Percentiles rank a stretch among this genome's conserved stretches.
phyloP scores from a whole-genome alignment of 2,888 invertebrate genomes.

The Diogma glabrata region DNA sequence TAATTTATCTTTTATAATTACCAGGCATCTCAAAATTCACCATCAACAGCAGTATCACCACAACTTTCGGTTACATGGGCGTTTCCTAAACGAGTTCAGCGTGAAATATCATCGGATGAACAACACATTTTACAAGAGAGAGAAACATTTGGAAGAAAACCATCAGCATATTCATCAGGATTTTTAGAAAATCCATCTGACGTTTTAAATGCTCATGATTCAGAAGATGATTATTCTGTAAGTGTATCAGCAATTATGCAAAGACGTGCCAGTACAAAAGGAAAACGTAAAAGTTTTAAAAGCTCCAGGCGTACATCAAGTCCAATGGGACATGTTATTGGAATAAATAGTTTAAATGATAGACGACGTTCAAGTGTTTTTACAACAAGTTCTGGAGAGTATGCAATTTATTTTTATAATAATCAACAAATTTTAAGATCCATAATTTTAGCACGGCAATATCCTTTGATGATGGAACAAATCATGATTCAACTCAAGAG shows the following conservation, averaged over 20 bases:
- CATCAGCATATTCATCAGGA: background rate
- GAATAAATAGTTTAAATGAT: constrained; percentile 26
- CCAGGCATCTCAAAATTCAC: background rate
- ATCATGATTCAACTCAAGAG: constrained; percentile 59
- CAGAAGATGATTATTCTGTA: constrained; percentile 78
- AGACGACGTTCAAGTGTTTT: constrained; percentile 60
- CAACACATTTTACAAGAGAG: background rate
- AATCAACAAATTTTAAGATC: too few relatives aligned
- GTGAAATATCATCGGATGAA: too few relatives aligned
- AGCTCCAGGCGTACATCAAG: constrained; percentile 50
- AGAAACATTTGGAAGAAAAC: too few relatives aligned
- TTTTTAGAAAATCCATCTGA: constrained; percentile 1
- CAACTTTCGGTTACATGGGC: constrained; percentile 37
- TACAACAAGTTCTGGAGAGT: constrained; percentile 82
- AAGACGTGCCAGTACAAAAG: constrained; percentile 60
- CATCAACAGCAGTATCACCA: constrained; percentile 25
- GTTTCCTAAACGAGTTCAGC: constrained; percentile 26
- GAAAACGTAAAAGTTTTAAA: constrained; percentile 46
- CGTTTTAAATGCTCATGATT: background rate
- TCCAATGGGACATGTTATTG: constrained; percentile 36
- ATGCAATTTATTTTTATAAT: too few relatives aligned
- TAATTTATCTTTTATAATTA: too few relatives aligned
- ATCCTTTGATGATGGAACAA: constrained; percentile 58
- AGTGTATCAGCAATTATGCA: constrained; percentile 77
- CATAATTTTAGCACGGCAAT: constrained; percentile 50